These are phyloP conservation scores for Apostichopus japonicus DNA, from an alignment of 35 echinoderm and acorn worm genomes.

Conservation along the genomic window DNA sequence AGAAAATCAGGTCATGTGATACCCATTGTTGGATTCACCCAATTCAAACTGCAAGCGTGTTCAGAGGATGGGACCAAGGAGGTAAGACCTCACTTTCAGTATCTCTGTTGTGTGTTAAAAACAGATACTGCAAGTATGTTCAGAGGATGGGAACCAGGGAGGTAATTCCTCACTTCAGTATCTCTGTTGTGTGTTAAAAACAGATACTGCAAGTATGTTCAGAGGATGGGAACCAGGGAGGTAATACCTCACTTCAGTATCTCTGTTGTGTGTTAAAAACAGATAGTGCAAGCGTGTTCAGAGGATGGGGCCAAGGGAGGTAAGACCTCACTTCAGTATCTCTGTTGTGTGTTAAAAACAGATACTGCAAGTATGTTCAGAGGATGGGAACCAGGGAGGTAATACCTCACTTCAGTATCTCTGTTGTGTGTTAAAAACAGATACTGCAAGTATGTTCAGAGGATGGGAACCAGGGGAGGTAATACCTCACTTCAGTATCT, in stretches of 20 bases:
- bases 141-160: conserved; percentile 88
- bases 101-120: too few species aligned
- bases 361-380: conserved; percentile 86
- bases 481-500: neutral
- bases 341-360: too few species aligned
- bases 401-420: neutral
- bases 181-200: too few species aligned
- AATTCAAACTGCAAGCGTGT: conserved; percentile 94
- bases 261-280: too few species aligned
- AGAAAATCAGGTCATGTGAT: conserved; percentile 91
- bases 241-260: too few species aligned
- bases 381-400: conserved; percentile 96
- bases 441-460: conserved; percentile 90
- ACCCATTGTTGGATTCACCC: conserved; percentile 61
- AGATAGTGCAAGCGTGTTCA: too few species aligned
- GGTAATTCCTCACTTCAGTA: conserved; percentile 53
- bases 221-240: too few species aligned
- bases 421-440: too few species aligned
- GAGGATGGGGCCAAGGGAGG: too few species aligned
- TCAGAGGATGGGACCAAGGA: conserved; percentile 91
- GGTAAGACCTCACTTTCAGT: conserved; percentile 56
- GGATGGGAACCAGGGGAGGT: conserved; percentile 94
- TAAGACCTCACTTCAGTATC: too few species aligned
- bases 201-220: too few species aligned
- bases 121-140: conserved; percentile 79